phyloP scores from a whole-genome alignment of 2,888 invertebrate genomes.

The Eremobia ochroleuca region DNA sequence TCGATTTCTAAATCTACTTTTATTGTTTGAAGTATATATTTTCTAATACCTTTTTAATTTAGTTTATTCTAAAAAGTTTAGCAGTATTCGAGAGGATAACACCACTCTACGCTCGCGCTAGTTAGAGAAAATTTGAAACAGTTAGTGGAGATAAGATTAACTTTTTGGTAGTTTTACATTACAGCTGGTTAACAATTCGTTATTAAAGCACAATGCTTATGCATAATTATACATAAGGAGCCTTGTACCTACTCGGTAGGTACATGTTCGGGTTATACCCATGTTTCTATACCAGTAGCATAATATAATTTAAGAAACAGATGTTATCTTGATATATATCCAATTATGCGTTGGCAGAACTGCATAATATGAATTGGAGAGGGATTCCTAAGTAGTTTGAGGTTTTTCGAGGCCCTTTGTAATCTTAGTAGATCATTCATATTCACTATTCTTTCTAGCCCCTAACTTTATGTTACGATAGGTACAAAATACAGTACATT shows the following conservation, averaged over 20 bases:
- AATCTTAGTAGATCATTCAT: neutral
- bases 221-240: neutral
- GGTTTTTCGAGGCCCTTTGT: neutral
- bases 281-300: neutral
- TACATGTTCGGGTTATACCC: neutral
- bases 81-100: neutral
- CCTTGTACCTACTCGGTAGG: neutral
- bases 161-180: neutral
- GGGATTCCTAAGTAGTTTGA: too few species aligned
- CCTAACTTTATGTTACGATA: constrained; percentile 4
- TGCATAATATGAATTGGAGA: neutral
- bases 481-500: neutral
- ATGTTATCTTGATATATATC: neutral
- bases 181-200: too few species aligned
- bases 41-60: neutral
- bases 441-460: neutral
- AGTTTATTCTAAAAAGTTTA: neutral
- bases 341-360: neutral
- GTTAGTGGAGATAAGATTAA: neutral
- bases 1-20: constrained; percentile 49
- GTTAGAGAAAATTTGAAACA: neutral
- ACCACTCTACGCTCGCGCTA: neutral
- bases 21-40: constrained; percentile 7
- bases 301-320: neutral
- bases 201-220: too few species aligned